Evolutionary conservation across 1,140 invertebrate genomes (phyloP).

Genomic region (Hylyphantes graminicola): DNA sequence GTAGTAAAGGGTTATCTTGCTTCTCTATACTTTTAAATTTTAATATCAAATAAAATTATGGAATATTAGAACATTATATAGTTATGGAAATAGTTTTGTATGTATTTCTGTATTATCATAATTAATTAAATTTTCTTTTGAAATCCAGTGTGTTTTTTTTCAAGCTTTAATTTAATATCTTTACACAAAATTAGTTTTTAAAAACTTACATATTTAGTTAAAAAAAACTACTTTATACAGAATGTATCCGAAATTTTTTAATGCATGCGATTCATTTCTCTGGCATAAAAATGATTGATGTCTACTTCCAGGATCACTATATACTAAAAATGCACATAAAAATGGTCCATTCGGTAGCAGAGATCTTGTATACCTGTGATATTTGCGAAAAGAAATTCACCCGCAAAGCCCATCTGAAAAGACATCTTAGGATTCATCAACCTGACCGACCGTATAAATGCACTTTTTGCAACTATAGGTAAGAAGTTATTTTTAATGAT

Average conservation of each 20-base stretch:
- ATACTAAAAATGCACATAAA: conserved; percentile 70
- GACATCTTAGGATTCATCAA: conserved; percentile 68
- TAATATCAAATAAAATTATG: too few relatives aligned
- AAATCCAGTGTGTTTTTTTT: too few relatives aligned
- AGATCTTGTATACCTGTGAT: conserved; percentile 68
- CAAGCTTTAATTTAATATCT: too few relatives aligned
- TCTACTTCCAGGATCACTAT: conserved; percentile 67
- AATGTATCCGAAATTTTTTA: neutral
- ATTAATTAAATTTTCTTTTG: too few relatives aligned
- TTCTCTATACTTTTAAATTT: neutral
- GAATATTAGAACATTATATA: too few relatives aligned
- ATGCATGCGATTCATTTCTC: neutral
- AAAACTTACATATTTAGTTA: too few relatives aligned
- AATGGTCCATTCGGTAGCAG: conserved; percentile 70
- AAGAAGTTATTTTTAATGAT: conserved; percentile 4
- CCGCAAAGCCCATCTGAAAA: conserved; percentile 69
- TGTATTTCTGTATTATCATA: too few relatives aligned
- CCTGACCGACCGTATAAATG: conserved; percentile 69
- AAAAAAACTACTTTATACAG: too few relatives aligned
- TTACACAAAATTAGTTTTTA: too few relatives aligned
- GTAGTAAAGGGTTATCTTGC: neutral
- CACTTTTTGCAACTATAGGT: conserved; percentile 69
- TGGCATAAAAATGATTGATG: neutral
- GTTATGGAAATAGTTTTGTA: too few relatives aligned
- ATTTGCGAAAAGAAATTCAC: conserved; percentile 69